Evolutionary conservation across 2,888 invertebrate species (phyloP).

Genomic region (Sphaeridia pumilis): DNA sequence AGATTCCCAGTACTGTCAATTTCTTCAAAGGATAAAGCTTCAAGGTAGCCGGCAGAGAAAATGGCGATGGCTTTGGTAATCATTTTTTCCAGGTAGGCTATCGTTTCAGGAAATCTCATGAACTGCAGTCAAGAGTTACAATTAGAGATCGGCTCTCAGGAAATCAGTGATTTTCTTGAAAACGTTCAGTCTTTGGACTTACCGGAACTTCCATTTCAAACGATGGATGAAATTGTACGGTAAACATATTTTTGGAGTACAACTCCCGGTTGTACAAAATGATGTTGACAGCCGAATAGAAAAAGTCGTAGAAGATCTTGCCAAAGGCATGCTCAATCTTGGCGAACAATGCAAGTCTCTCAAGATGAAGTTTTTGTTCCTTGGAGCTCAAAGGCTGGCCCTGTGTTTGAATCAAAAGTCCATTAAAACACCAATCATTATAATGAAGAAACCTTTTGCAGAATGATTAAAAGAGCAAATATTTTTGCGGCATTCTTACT

Average conservation of each 20-base stretch:
- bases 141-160: not conserved
- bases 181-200: no score
- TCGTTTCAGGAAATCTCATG: conserved; percentile 7
- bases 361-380: no score
- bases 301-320: conserved; percentile 6
- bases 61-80: conserved; percentile 2
- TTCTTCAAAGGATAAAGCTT: conserved; percentile 11
- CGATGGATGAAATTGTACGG: not conserved
- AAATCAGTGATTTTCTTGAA: no score
- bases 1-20: no score
- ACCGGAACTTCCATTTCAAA: conserved; percentile 10
- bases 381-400: no score
- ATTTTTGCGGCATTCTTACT: no score
- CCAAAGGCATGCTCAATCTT: conserved; percentile 7
- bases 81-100: conserved; percentile 10
- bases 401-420: no score
- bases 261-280: conserved; percentile 4
- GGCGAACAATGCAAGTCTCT: no score
- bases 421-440: no score
- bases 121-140: not conserved
- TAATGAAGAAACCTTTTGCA: no score
- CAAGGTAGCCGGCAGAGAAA: not conserved
- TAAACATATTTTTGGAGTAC: conserved; percentile 1
- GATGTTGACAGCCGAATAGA: conserved; percentile 4
- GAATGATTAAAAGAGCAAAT: no score